A percentile compares a stretch with the other conserved stretches of the same genome.
Conservation (phyloP, 2,888 invertebrate species). For the Priocnemis perturbator region DNA sequence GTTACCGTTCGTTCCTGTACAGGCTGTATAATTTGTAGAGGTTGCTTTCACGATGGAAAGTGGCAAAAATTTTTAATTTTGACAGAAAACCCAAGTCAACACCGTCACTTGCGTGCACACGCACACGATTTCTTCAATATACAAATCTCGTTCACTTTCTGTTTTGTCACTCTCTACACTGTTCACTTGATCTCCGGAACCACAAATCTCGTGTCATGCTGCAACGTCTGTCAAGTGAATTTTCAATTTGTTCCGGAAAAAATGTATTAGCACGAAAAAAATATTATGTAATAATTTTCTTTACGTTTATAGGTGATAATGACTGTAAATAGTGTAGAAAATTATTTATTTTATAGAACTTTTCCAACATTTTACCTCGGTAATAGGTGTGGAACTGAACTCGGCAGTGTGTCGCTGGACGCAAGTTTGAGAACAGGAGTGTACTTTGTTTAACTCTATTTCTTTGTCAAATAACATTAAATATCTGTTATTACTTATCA, state of each 20-base stretch:
- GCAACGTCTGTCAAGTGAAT: conserved; percentile 61
- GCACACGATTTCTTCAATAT: conserved; percentile 30
- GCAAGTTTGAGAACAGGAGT: too few species aligned
- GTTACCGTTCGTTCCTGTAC: background rate
- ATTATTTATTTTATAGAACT: too few species aligned
- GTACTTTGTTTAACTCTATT: too few species aligned
- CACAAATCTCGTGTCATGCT: conserved; percentile 69
- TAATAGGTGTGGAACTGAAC: too few species aligned
- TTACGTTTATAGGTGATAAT: too few species aligned
- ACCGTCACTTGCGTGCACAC: conserved; percentile 10
- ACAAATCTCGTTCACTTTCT: conserved; percentile 31
- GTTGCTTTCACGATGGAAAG: background rate
- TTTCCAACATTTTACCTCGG: too few species aligned
- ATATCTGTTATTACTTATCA: too few species aligned
- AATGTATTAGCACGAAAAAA: too few species aligned
- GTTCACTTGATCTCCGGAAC: conserved; percentile 47
- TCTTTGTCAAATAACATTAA: too few species aligned
- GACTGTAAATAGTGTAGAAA: too few species aligned
- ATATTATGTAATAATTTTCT: too few species aligned
- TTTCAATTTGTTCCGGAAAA: background rate
- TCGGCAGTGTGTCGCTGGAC: too few species aligned
- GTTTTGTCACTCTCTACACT: conserved; percentile 55
- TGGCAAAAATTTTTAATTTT: conserved; percentile 12
- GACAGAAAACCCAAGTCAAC: conserved; percentile 11
- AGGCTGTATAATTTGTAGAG: background rate